Conservation (phyloP, 1,140 invertebrate species). For the Drosophila sucinea region DNA sequence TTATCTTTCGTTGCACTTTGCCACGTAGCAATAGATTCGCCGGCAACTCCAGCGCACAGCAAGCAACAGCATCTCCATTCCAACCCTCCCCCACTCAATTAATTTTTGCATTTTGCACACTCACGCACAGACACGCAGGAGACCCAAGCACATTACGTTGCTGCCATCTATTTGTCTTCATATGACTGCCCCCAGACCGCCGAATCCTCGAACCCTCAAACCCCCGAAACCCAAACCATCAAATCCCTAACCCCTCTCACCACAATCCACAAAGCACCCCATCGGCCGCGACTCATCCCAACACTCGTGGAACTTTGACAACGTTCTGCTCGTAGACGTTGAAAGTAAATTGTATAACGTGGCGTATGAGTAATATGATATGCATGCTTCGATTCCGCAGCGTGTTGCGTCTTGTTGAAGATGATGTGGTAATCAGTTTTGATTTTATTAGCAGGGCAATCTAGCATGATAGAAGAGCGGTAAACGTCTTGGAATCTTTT, state of each 20-base stretch:
- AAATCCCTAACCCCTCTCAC: neutral
- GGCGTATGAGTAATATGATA: slow-evolving; percentile 80
- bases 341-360: slow-evolving; percentile 79
- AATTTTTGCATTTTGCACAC: slow-evolving; percentile 69
- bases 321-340: slow-evolving; percentile 72
- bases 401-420: slow-evolving; percentile 60
- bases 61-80: slow-evolving; percentile 18
- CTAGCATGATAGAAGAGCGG: slow-evolving; percentile 43
- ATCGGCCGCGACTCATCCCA: slow-evolving; percentile 7
- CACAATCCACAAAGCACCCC: too few species aligned
- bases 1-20: slow-evolving; percentile 74
- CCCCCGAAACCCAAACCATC: neutral
- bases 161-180: slow-evolving; percentile 69
- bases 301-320: slow-evolving; percentile 40
- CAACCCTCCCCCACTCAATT: slow-evolving; percentile 65
- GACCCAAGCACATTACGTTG: slow-evolving; percentile 41
- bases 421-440: slow-evolving; percentile 80
- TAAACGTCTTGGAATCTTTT: slow-evolving; percentile 56
- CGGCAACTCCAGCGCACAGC: neutral
- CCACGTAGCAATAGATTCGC: slow-evolving; percentile 33
- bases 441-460: slow-evolving; percentile 74
- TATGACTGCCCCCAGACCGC: slow-evolving; percentile 25
- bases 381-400: slow-evolving; percentile 73
- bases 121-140: slow-evolving; percentile 48
- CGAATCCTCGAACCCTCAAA: neutral